These are phyloP conservation scores for Apodemia mormo DNA, from an alignment of 2,888 invertebrate genomes.

Conservation along the genomic window DNA sequence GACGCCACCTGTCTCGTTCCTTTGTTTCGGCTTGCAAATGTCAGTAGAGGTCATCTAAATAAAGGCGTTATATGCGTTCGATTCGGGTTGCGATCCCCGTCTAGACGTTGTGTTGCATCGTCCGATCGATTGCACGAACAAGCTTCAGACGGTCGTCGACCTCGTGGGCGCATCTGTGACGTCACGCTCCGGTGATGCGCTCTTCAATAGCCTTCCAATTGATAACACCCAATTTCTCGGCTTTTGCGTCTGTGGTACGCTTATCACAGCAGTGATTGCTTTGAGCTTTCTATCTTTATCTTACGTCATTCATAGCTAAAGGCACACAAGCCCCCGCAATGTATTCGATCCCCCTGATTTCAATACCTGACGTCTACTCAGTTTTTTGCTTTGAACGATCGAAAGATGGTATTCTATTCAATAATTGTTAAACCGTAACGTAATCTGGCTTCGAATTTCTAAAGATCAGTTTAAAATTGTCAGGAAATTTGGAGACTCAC, in stretches of 20 bases:
- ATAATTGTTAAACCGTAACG: constrained; percentile 46
- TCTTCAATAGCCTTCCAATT: constrained; percentile 68
- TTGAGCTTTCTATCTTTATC: no score
- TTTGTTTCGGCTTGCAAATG: constrained; percentile 79
- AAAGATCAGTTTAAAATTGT: constrained; percentile 58
- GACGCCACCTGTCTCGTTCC: constrained; percentile 73
- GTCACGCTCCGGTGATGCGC: constrained; percentile 79
- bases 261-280: constrained; percentile 22
- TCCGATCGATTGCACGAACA: constrained; percentile 78
- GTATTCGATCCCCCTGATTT: neutral
- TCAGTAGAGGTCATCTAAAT: constrained; percentile 80
- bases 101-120: constrained; percentile 79
- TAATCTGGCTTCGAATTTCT: constrained; percentile 49
- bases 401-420: constrained; percentile 8
- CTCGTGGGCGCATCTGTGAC: constrained; percentile 80
- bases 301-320: neutral
- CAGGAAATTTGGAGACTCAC: neutral
- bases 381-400: neutral
- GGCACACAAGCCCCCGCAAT: neutral
- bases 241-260: constrained; percentile 47
- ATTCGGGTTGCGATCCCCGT: constrained; percentile 73
- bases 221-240: constrained; percentile 50
- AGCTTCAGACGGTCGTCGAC: constrained; percentile 78
- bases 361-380: neutral
- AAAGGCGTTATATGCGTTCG: constrained; percentile 69